Conservation (phyloP, 2,797 vertebrate genomes). For the Melanotaenia nigrans region DNA sequence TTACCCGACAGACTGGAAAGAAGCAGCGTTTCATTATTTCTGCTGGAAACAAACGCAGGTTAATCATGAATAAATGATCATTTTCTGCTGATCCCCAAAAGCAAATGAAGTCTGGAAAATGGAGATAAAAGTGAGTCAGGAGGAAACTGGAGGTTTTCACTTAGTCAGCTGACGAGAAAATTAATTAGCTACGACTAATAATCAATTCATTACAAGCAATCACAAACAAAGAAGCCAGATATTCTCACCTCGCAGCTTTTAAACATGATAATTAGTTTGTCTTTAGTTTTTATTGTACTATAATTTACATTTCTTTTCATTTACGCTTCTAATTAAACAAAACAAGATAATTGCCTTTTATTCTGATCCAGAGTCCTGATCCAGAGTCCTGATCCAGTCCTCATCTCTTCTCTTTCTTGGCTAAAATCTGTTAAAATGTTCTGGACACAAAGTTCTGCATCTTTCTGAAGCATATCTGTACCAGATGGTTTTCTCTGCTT, state of each 20-base stretch:
- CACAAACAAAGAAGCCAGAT: conserved; percentile 5
- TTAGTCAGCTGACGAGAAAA: conserved; percentile 11
- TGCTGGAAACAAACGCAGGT: not conserved
- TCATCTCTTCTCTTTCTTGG: too few relatives aligned
- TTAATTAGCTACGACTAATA: conserved; percentile 24
- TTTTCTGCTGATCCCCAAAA: conserved; percentile 9
- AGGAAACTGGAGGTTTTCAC: conserved; percentile 12
- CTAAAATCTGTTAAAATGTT: too few relatives aligned
- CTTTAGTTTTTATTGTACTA: not conserved
- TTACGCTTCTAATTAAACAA: not conserved
- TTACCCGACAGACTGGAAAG: conserved; percentile 45
- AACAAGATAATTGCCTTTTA: not conserved
- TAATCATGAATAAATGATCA: not conserved
- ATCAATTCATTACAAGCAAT: conserved; percentile 33
- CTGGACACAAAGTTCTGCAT: too few relatives aligned
- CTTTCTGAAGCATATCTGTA: too few relatives aligned
- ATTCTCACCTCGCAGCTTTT: conserved; percentile 4
- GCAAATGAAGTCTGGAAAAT: conserved; percentile 6
- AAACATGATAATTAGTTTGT: not conserved
- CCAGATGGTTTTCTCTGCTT: too few relatives aligned
- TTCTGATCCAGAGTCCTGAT: too few relatives aligned
- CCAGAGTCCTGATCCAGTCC: too few relatives aligned
- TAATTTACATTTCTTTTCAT: conserved; percentile 9
- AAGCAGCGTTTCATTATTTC: not conserved
- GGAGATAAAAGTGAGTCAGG: conserved; percentile 15